Evolutionary conservation across 2,797 vertebrate genomes (phyloP).

Genomic region (Oceanodroma leucorhoa): DNA sequence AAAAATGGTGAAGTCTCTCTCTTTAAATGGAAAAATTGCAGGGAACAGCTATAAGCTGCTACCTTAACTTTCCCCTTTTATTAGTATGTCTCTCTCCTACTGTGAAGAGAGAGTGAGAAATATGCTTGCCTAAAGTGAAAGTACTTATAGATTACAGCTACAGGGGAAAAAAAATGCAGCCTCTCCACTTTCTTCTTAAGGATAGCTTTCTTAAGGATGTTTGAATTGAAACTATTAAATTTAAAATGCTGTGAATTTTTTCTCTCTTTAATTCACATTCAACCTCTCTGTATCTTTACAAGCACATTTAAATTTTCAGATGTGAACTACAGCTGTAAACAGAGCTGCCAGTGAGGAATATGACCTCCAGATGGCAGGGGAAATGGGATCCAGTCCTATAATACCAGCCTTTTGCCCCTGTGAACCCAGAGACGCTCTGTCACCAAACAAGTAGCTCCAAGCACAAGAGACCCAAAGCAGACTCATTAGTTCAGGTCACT

Average conservation of each 20-base stretch:
- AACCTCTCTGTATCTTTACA: neutral
- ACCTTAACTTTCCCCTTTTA: constrained; percentile 36
- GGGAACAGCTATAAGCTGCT: constrained; percentile 5
- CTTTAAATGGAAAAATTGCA: neutral
- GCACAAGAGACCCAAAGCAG: neutral
- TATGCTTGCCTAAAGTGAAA: constrained; percentile 41
- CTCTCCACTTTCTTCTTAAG: constrained; percentile 19
- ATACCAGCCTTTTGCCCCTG: neutral
- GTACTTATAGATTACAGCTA: constrained; percentile 25
- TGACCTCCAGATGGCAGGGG: neutral
- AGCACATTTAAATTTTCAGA: neutral
- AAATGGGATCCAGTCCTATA: neutral
- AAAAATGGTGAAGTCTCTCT: neutral
- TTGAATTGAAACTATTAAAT: constrained; percentile 29
- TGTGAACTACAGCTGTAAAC: neutral
- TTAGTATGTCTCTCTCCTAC: constrained; percentile 22
- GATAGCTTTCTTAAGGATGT: constrained; percentile 1
- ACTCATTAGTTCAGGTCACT: neutral
- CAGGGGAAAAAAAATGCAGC: neutral
- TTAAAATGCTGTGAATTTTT: neutral
- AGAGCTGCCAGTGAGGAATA: neutral
- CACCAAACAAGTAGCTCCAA: neutral
- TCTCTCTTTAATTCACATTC: constrained; percentile 26
- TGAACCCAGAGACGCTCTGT: neutral
- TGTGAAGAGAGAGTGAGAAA: constrained; percentile 24